These are phyloP conservation scores for Tipula helvola DNA, from an alignment of 2,888 invertebrate genomes.

Conservation along the genomic window DNA sequence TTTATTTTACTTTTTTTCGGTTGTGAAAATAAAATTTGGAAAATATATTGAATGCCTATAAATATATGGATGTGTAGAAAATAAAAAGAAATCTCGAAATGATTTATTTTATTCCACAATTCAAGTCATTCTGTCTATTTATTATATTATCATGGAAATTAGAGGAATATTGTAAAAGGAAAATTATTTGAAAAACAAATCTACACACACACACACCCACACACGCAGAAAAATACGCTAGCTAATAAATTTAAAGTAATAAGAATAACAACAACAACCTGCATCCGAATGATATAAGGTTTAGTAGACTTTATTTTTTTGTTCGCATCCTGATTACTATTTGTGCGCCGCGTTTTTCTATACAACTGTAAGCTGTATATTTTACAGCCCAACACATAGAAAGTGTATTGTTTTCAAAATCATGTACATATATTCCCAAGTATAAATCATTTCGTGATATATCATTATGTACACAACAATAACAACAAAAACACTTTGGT, in stretches of 20 bases:
- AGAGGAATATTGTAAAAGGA: not conserved
- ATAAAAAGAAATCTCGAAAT: not conserved
- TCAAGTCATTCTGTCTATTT: slow-evolving; percentile 4
- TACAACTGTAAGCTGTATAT: not conserved
- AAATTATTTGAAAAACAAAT: not conserved
- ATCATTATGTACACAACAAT: not conserved
- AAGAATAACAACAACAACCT: not conserved
- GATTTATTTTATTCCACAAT: not conserved
- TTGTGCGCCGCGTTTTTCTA: not conserved
- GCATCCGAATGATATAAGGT: not conserved
- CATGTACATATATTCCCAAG: not conserved
- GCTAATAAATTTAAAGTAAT: too few relatives aligned
- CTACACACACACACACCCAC: not conserved
- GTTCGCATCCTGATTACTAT: not conserved
- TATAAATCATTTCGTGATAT: not conserved
- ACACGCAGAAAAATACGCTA: not conserved
- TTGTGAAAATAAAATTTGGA: not conserved
- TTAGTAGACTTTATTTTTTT: not conserved
- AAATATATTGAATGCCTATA: not conserved
- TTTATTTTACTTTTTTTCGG: not conserved
- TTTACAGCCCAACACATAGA: not conserved
- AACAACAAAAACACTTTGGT: not conserved
- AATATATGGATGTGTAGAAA: not conserved
- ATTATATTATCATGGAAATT: not conserved
- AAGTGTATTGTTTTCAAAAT: not conserved